Percentiles rank a stretch among this genome's conserved stretches.
Conservation (phyloP, 1,140 invertebrate species). For the Zaprionus africanus region DNA sequence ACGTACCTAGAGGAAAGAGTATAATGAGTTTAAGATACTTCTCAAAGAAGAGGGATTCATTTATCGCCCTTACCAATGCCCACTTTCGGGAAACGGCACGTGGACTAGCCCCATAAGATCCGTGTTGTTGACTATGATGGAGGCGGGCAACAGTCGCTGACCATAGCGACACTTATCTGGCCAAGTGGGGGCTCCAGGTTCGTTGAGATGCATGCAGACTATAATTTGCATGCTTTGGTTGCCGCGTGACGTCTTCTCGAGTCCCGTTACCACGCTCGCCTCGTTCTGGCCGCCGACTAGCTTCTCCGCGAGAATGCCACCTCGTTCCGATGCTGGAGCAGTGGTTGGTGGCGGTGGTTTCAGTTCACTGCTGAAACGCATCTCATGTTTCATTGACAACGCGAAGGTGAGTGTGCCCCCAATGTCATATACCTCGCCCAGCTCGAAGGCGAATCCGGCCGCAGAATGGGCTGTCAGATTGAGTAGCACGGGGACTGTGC, state of each 20-base stretch:
- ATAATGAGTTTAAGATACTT: background rate
- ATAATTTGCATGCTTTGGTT: conserved; percentile 85
- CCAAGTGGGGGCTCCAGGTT: conserved; percentile 85
- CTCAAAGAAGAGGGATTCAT: background rate
- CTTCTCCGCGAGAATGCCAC: conserved; percentile 71
- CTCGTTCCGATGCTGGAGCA: conserved; percentile 47
- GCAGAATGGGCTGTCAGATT: conserved; percentile 87
- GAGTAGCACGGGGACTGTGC: conserved; percentile 86
- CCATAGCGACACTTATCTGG: conserved; percentile 86
- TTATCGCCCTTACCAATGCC: conserved; percentile 87
- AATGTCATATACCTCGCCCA: conserved; percentile 88
- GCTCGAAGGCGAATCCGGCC: conserved; percentile 87
- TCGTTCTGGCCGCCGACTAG: conserved; percentile 57
- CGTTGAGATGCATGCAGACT: conserved; percentile 86
- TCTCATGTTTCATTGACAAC: conserved; percentile 86
- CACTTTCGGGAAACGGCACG: conserved; percentile 92
- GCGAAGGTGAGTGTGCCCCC: conserved; percentile 89
- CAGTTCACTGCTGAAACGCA: conserved; percentile 78
- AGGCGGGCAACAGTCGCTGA: conserved; percentile 84
- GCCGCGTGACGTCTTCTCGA: conserved; percentile 30
- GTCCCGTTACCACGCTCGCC: background rate
- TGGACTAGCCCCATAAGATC: conserved; percentile 87
- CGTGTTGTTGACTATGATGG: conserved; percentile 86
- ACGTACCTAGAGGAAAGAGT: conserved; percentile 83
- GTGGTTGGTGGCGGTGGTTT: conserved; percentile 75